phyloP scores from a whole-genome alignment of 2,888 invertebrate genomes.

The Drepanosiphum platanoidis region DNA sequence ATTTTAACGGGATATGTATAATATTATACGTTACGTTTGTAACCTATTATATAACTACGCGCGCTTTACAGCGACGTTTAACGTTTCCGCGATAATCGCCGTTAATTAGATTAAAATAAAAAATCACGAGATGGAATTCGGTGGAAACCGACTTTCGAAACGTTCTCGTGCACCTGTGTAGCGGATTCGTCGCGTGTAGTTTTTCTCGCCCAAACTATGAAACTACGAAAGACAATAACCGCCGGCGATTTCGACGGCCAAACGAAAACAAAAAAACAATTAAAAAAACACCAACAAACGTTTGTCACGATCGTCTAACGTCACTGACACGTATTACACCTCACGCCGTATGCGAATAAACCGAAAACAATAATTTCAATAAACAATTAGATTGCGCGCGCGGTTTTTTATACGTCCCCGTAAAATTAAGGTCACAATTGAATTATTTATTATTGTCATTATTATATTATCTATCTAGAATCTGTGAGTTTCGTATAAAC shows the following conservation, averaged over 20 bases:
- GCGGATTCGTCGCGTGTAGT: neutral
- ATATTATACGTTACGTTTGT: neutral
- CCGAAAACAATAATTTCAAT: no score
- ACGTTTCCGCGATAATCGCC: neutral
- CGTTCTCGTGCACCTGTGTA: neutral
- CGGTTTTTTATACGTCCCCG: no score
- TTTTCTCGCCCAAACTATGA: neutral
- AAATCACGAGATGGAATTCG: neutral
- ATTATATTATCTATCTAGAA: no score
- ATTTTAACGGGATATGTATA: constrained; percentile 2
- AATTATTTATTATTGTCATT: no score
- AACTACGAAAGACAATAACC: neutral
- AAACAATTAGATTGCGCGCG: no score
- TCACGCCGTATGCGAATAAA: no score
- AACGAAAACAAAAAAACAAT: neutral
- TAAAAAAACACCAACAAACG: neutral
- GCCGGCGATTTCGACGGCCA: no score
- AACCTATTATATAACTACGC: no score
- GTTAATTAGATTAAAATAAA: constrained; percentile 25
- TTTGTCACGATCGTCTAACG: neutral
- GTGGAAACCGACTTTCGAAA: neutral
- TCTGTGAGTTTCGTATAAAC: no score
- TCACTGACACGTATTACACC: no score
- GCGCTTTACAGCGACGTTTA: neutral
- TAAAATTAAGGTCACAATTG: no score